Conservation (phyloP, 2,888 invertebrate species). For the Drosophila fungiperda region DNA sequence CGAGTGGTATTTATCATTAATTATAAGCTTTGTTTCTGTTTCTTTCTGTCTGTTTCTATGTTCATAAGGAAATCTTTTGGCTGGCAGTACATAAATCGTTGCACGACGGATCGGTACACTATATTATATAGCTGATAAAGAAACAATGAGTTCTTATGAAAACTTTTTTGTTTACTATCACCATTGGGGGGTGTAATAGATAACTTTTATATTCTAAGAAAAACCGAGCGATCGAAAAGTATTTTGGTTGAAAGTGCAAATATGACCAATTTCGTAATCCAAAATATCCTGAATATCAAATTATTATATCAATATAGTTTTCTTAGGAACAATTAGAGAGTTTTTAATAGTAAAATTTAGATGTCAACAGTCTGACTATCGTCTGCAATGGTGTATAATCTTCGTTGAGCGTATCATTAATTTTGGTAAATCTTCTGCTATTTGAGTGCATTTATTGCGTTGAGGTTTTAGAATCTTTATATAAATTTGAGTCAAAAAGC, state of each 20-base stretch:
- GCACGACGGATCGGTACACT: neutral
- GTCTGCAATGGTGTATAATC: neutral
- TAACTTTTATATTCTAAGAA: neutral
- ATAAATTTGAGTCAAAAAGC: conserved; percentile 18
- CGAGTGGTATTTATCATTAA: neutral
- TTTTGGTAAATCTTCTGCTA: conserved; percentile 1
- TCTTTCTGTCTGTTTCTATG: neutral
- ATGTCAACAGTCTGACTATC: neutral
- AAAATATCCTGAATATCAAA: neutral
- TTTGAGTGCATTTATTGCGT: conserved; percentile 34
- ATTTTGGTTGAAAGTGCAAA: neutral
- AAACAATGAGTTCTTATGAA: neutral
- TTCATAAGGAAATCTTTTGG: neutral
- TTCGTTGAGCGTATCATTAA: neutral
- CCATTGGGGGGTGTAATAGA: too few relatives aligned
- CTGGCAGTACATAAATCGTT: neutral
- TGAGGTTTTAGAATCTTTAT: conserved; percentile 32
- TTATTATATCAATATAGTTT: neutral
- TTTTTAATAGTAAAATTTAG: neutral
- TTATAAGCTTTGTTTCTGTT: too few relatives aligned
- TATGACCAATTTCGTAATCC: neutral
- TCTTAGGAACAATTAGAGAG: neutral
- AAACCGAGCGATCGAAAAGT: too few relatives aligned
- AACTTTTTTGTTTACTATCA: neutral
- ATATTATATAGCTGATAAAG: neutral